Conservation (phyloP, 1,140 invertebrate genomes). For the Drosophila equinoxialis region DNA sequence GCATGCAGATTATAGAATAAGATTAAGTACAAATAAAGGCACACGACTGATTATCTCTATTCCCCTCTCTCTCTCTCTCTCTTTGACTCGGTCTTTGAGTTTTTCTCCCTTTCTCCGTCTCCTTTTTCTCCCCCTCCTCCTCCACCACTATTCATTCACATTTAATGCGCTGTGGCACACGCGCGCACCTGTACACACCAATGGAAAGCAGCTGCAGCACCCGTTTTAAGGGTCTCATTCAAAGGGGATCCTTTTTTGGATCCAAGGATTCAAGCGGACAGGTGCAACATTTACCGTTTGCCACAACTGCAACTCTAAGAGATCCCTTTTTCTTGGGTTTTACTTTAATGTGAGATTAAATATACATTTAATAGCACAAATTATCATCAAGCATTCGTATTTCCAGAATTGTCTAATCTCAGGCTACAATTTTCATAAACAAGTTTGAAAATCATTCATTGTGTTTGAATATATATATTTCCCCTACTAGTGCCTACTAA, state of each 20-base stretch:
- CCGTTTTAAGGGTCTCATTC: slow-evolving; percentile 42
- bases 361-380: background rate
- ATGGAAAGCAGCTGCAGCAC: slow-evolving; percentile 52
- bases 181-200: slow-evolving; percentile 57
- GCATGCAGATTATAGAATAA: slow-evolving; percentile 11
- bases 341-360: background rate
- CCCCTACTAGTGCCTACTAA: too few relatives aligned
- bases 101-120: background rate
- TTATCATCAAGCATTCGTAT: too few relatives aligned
- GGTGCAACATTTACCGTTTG: slow-evolving; percentile 77
- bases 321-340: background rate
- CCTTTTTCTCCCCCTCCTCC: background rate
- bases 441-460: too few relatives aligned
- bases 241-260: slow-evolving; percentile 38
- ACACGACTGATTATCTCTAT: slow-evolving; percentile 21
- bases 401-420: too few relatives aligned
- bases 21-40: slow-evolving; percentile 10
- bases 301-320: slow-evolving; percentile 39
- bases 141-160: background rate
- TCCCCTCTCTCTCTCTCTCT: slow-evolving; percentile 5
- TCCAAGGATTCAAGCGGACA: slow-evolving; percentile 37
- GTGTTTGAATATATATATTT: too few relatives aligned
- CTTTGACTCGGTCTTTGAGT: background rate
- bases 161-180: slow-evolving; percentile 52
- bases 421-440: too few relatives aligned